phyloP scores from a whole-genome alignment of 2,113 vertebrate species.

The Mohoua ochrocephala region DNA sequence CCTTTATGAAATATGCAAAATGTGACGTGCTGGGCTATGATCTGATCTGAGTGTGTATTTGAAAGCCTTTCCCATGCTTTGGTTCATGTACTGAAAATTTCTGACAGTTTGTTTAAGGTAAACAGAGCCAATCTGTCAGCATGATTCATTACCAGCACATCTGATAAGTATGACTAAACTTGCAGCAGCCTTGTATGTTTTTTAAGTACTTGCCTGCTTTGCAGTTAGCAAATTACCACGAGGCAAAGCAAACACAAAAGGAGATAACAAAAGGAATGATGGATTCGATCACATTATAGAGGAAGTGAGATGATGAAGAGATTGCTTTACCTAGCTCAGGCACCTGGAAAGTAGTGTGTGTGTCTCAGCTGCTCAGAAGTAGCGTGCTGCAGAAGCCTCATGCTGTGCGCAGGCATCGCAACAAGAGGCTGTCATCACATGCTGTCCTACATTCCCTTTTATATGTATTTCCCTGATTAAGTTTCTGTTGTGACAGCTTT shows the following conservation, averaged over 20 bases:
- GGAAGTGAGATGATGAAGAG: conserved; percentile 49
- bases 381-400: conserved; percentile 31
- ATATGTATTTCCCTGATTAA: conserved; percentile 38
- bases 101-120: conserved; percentile 48
- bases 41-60: not conserved
- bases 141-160: not conserved
- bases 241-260: conserved; percentile 37
- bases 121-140: conserved; percentile 35
- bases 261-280: conserved; percentile 1
- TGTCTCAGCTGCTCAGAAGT: conserved; percentile 40
- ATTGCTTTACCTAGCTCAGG: conserved; percentile 19
- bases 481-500: conserved; percentile 67
- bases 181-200: conserved; percentile 13
- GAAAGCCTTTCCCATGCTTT: conserved; percentile 25
- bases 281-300: conserved; percentile 19
- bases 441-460: not conserved
- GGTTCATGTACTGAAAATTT: not conserved
- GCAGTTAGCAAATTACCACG: not conserved
- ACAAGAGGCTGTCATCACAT: conserved; percentile 52
- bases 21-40: not conserved
- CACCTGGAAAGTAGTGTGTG: conserved; percentile 27
- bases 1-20: conserved; percentile 44
- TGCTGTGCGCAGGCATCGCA: conserved; percentile 15
- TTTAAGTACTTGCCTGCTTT: conserved; percentile 4
- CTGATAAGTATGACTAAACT: conserved; percentile 28